Conservation (phyloP, 2,797 vertebrate species). For the Amniataba percoides region DNA sequence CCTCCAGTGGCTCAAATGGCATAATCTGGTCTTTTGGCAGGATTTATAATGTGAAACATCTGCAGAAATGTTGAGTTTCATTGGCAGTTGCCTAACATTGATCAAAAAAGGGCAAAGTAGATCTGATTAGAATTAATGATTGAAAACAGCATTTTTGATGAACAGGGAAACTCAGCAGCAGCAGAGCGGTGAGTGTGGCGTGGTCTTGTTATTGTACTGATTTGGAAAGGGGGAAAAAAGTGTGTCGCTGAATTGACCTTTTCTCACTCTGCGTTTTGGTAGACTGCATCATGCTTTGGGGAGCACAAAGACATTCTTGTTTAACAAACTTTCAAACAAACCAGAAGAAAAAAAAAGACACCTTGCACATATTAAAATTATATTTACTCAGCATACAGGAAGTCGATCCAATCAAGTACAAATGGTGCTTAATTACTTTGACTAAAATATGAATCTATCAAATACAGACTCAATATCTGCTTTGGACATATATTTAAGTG, state of each 20-base stretch:
- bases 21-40: conserved; percentile 5
- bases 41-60: conserved; percentile 31
- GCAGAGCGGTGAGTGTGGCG: neutral
- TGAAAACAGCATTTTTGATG: neutral
- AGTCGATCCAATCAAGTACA: conserved; percentile 52
- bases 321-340: conserved; percentile 16
- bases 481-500: conserved; percentile 63
- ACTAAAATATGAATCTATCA: conserved; percentile 67
- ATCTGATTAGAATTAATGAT: conserved; percentile 12
- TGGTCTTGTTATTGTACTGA: neutral
- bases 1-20: conserved; percentile 17
- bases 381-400: conserved; percentile 36
- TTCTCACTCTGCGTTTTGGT: neutral
- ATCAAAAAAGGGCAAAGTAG: neutral
- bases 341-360: neutral
- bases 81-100: neutral
- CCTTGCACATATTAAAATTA: conserved; percentile 19
- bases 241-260: neutral
- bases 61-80: conserved; percentile 1
- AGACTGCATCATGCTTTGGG: neutral
- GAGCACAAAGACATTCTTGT: neutral
- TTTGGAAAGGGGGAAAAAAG: neutral
- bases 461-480: conserved; percentile 56
- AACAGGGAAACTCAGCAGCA: neutral
- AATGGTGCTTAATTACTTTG: conserved; percentile 60